Evolutionary conservation across 2,888 invertebrate genomes (phyloP).

Genomic region (Ichneumon xanthorius): DNA sequence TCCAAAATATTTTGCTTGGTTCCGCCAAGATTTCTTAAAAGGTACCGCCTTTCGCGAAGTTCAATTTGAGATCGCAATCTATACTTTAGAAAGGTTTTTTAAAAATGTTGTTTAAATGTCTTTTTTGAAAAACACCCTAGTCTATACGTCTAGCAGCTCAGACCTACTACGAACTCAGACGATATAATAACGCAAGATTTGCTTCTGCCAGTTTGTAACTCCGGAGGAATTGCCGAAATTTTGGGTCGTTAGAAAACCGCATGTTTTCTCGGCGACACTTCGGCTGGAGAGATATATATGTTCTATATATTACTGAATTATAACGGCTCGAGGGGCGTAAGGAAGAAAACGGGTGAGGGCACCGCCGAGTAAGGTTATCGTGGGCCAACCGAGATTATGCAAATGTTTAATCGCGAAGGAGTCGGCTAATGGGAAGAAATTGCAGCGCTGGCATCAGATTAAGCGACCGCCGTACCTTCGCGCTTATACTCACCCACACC

Average conservation of each 20-base stretch:
- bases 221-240: not conserved
- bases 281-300: slow-evolving; percentile 73
- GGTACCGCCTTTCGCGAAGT: too few species aligned
- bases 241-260: slow-evolving; percentile 1
- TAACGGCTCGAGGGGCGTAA: slow-evolving; percentile 17
- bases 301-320: slow-evolving; percentile 75
- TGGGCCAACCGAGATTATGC: slow-evolving; percentile 79
- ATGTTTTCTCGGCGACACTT: slow-evolving; percentile 5
- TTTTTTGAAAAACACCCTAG: too few species aligned
- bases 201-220: not conserved
- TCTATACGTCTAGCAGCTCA: too few species aligned
- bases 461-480: slow-evolving; percentile 76
- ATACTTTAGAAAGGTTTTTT: not conserved
- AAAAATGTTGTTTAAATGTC: not conserved
- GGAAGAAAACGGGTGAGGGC: not conserved
- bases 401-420: slow-evolving; percentile 84
- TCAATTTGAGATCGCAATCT: too few species aligned
- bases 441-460: slow-evolving; percentile 83
- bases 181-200: not conserved
- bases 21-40: not conserved
- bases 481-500: slow-evolving; percentile 3
- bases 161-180: not conserved
- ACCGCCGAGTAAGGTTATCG: slow-evolving; percentile 2
- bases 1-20: too few species aligned
- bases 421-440: slow-evolving; percentile 84